Conservation (phyloP, 2,113 vertebrate species). For the Aphelocoma coerulescens region DNA sequence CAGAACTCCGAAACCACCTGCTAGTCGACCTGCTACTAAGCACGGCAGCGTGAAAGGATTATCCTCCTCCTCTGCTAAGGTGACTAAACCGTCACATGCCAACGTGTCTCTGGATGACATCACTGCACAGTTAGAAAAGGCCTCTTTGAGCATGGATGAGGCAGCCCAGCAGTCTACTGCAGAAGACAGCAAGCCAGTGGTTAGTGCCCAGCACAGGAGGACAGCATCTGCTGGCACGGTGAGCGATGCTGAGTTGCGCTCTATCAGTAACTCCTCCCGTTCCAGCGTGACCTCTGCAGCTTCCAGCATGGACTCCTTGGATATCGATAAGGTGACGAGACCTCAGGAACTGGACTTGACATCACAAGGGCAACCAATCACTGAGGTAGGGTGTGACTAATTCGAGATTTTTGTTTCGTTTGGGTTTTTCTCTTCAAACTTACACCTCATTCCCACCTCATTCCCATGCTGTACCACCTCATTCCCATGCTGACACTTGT, state of each 20-base stretch:
- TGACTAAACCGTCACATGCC: conserved; percentile 73
- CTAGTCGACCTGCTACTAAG: conserved; percentile 76
- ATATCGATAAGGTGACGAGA: conserved; percentile 87
- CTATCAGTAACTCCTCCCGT: conserved; percentile 88
- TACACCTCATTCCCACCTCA: no score
- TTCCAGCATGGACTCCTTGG: conserved; percentile 96
- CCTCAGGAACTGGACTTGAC: conserved; percentile 81
- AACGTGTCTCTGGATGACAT: conserved; percentile 96
- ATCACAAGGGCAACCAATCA: conserved; percentile 81
- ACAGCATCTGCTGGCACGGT: conserved; percentile 89
- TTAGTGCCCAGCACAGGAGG: conserved; percentile 82
- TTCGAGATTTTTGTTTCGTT: not conserved
- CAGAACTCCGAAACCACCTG: conserved; percentile 78
- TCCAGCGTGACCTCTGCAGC: conserved; percentile 91
- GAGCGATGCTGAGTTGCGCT: conserved; percentile 86
- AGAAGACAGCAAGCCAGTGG: conserved; percentile 73
- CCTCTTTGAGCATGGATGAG: conserved; percentile 98
- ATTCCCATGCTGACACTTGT: not conserved
- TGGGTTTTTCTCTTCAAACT: not conserved
- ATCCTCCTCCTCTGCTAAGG: conserved; percentile 70
- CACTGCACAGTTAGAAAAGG: conserved; percentile 95
- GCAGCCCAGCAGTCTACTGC: conserved; percentile 87
- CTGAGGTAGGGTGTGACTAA: conserved; percentile 80
- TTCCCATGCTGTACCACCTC: not conserved
- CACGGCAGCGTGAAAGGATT: conserved; percentile 80